Percentiles rank a stretch among this genome's conserved stretches.
phyloP scores from a whole-genome alignment of 2,888 invertebrate species.

The Drosophila picticornis region DNA sequence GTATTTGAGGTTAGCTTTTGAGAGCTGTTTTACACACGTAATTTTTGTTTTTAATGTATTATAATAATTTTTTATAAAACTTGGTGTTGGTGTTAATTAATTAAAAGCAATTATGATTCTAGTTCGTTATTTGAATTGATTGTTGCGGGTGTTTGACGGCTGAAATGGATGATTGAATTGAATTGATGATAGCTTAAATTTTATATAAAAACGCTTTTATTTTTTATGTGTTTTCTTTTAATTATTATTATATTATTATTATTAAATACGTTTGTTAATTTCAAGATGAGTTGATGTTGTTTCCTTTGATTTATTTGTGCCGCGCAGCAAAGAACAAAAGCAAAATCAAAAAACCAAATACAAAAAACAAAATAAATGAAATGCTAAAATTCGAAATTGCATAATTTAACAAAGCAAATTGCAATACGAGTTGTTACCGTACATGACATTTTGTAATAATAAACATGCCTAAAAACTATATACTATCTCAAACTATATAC shows the following conservation, averaged over 20 bases:
- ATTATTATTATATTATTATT: background rate
- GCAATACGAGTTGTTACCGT: conserved; percentile 52
- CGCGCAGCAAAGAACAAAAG: conserved; percentile 21
- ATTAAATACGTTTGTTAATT: conserved; percentile 24
- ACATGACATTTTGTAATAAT: conserved; percentile 72
- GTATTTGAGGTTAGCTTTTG: conserved; percentile 25
- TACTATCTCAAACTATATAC: conserved; percentile 24
- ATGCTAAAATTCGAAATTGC: conserved; percentile 2
- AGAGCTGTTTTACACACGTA: conserved; percentile 4
- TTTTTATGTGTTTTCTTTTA: conserved; percentile 32
- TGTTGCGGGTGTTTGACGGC: conserved; percentile 32
- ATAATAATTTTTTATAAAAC: conserved; percentile 21
- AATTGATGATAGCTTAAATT: conserved; percentile 22
- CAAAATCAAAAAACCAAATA: conserved; percentile 10
- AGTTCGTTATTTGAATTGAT: conserved; percentile 41
- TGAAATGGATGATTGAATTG: background rate
- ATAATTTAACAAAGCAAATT: conserved; percentile 37
- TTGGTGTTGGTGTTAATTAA: conserved; percentile 50
- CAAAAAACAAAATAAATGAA: conserved; percentile 3
- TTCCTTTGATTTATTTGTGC: conserved; percentile 39
- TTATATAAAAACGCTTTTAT: conserved; percentile 46
- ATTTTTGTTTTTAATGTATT: conserved; percentile 41
- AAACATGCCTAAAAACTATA: conserved; percentile 12
- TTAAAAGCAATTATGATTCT: conserved; percentile 13
- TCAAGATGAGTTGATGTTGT: conserved; percentile 22